phyloP scores from a whole-genome alignment of 1,140 invertebrate genomes.

The Drosophila equinoxialis region DNA sequence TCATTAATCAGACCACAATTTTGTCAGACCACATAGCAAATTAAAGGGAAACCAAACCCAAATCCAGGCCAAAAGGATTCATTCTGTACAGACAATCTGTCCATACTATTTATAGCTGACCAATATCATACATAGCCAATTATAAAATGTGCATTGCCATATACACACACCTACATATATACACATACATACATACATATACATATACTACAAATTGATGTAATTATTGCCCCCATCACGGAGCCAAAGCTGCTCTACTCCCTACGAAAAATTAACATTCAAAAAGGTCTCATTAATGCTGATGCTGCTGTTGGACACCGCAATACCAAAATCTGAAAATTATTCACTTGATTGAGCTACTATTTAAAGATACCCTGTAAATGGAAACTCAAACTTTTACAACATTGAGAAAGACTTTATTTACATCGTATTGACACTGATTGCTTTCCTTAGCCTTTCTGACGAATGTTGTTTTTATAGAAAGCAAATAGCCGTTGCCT shows the following conservation, averaged over 20 bases:
- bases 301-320: slow-evolving; percentile 30
- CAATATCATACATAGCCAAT: slow-evolving; percentile 49
- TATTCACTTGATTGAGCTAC: background rate
- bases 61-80: slow-evolving; percentile 29
- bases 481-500: too few species aligned
- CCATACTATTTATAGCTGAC: slow-evolving; percentile 20
- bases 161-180: background rate
- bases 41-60: slow-evolving; percentile 3
- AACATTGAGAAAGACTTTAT: too few species aligned
- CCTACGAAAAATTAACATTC: slow-evolving; percentile 58
- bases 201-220: slow-evolving; percentile 40
- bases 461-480: background rate
- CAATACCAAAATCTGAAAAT: slow-evolving; percentile 4
- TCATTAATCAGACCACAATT: slow-evolving; percentile 26
- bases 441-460: background rate
- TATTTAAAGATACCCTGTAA: background rate
- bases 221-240: slow-evolving; percentile 63
- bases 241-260: background rate
- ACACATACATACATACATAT: background rate
- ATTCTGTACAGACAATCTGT: slow-evolving; percentile 34
- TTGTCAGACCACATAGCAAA: slow-evolving; percentile 2
- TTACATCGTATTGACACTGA: background rate
- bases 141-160: slow-evolving; percentile 42
- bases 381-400: too few species aligned
- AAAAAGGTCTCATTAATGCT: slow-evolving; percentile 70